A percentile compares a stretch with the other conserved stretches of the same genome.
These are phyloP conservation scores for Drosophila nasuta DNA, from an alignment of 1,140 invertebrate genomes.

Conservation along the genomic window DNA sequence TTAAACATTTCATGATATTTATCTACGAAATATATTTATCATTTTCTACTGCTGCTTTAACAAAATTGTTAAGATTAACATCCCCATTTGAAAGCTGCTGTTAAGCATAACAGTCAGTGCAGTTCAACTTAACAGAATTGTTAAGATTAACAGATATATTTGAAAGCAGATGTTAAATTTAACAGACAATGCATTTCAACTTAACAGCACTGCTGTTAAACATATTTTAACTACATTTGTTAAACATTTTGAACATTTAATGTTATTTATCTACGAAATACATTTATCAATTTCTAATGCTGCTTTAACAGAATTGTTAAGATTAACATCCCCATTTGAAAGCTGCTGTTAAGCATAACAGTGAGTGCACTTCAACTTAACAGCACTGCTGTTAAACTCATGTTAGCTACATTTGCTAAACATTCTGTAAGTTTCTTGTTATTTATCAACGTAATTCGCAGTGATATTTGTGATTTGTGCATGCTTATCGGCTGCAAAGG, in stretches of 20 bases:
- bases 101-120: not conserved
- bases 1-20: no score
- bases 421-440: conserved; percentile 1
- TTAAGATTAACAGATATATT: not conserved
- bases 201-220: no score
- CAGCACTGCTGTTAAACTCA: not conserved
- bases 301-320: conserved; percentile 17
- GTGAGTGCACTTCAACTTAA: not conserved
- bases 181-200: not conserved
- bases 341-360: not conserved
- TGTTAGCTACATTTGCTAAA: not conserved
- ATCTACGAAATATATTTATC: no score
- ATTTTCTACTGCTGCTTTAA: not conserved
- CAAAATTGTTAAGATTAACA: not conserved
- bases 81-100: not conserved
- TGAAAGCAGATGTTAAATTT: not conserved
- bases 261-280: no score
- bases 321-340: no score
- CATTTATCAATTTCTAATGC: no score
- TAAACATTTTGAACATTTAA: no score
- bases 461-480: not conserved
- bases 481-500: conserved; percentile 19
- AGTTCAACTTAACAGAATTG: not conserved
- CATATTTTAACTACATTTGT: no score
- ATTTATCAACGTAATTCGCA: not conserved